A percentile compares a stretch with the other conserved stretches of the same genome.
These are phyloP conservation scores for Propithecus perrieri DNA, from an alignment of 2,797 vertebrate species.

Conservation along the genomic window DNA sequence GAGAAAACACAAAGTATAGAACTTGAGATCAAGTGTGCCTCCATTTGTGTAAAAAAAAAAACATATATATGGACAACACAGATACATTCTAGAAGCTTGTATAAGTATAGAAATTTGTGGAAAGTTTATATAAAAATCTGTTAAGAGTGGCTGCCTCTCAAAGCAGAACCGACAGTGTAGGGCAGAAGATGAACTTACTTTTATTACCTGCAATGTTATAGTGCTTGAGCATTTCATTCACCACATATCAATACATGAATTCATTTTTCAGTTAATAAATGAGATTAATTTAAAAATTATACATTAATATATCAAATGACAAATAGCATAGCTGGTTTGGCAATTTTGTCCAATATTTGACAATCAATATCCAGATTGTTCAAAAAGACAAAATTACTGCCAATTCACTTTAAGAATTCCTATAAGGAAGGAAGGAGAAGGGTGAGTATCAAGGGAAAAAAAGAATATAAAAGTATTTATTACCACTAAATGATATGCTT, in stretches of 20 bases:
- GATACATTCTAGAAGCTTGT: neutral
- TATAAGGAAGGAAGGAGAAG: neutral
- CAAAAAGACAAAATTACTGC: neutral
- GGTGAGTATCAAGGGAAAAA: neutral
- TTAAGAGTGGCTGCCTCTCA: neutral
- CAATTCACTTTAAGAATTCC: conserved; percentile 2
- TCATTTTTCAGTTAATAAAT: neutral
- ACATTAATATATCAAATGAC: neutral
- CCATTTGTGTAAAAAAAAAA: neutral
- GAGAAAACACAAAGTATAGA: neutral
- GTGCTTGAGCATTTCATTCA: neutral
- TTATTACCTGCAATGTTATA: neutral
- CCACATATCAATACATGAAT: neutral
- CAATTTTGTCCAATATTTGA: neutral
- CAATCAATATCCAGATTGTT: neutral
- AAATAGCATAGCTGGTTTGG: neutral
- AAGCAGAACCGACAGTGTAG: neutral
- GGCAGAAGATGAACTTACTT: neutral
- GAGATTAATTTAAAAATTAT: neutral
- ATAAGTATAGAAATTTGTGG: neutral
- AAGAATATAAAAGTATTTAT: neutral
- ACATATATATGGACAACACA: neutral
- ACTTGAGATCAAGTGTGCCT: neutral
- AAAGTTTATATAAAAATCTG: neutral
- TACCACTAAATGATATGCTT: neutral